Evolutionary conservation across 1,140 invertebrate genomes (phyloP).

Genomic region (Drosophila sechellia): DNA sequence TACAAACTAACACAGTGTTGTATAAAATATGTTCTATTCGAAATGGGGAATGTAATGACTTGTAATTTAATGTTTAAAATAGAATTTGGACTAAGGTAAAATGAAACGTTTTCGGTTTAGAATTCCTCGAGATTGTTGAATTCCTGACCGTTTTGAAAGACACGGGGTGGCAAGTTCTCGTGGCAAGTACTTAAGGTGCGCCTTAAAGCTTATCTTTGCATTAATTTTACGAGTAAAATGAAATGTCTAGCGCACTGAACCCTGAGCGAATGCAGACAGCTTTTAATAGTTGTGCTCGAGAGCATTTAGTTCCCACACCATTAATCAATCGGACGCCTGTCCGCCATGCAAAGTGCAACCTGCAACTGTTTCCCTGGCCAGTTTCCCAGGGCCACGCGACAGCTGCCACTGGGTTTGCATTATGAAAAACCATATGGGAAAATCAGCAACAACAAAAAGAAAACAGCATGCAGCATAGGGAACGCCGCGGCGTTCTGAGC

Average conservation of each 20-base stretch:
- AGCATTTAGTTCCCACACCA: constrained; percentile 13
- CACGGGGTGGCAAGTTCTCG: neutral
- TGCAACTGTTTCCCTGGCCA: constrained; percentile 54
- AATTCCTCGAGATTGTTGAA: neutral
- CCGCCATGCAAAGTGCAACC: constrained; percentile 48
- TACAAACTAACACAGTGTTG: neutral
- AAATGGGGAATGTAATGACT: neutral
- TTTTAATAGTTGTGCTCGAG: neutral
- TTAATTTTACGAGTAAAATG: too few relatives aligned
- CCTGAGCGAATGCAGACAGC: neutral
- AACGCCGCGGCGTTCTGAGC: constrained; percentile 15
- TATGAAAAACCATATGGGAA: constrained; percentile 75
- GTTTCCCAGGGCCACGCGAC: constrained; percentile 69
- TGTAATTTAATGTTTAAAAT: neutral
- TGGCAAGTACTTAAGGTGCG: neutral
- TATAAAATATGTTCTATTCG: neutral
- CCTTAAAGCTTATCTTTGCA: neutral
- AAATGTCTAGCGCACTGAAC: neutral
- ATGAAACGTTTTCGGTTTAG: neutral
- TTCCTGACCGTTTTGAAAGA: too few relatives aligned
- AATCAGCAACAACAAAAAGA: constrained; percentile 60
- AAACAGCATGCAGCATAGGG: neutral
- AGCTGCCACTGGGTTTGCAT: constrained; percentile 60
- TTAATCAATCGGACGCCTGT: constrained; percentile 19
- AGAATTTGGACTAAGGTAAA: neutral